These are phyloP conservation scores for Pachyramphus minor DNA, from an alignment of 2,113 vertebrate genomes.

Conservation along the genomic window DNA sequence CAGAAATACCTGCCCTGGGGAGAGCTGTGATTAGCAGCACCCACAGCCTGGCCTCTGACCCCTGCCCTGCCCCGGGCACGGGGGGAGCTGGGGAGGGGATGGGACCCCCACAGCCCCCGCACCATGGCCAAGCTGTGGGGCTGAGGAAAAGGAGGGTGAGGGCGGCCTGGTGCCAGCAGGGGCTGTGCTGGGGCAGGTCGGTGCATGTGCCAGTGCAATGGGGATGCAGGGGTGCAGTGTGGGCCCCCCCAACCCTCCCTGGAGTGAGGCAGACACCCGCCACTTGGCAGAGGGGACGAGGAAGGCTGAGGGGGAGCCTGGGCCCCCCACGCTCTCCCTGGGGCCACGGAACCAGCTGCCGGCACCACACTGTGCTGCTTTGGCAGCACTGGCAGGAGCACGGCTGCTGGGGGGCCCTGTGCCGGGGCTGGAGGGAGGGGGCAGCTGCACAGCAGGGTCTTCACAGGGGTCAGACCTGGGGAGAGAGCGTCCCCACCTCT, in stretches of 20 bases:
- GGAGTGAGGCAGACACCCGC: not conserved
- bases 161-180: not conserved
- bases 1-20: not conserved
- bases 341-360: not conserved
- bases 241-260: not conserved
- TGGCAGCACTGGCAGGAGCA: not conserved
- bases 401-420: not conserved
- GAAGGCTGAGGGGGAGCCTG: not conserved
- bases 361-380: not conserved
- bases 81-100: not conserved
- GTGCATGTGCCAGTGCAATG: rapidly evolving
- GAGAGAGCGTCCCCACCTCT: not conserved
- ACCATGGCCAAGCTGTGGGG: rapidly evolving
- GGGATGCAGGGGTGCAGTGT: not conserved
- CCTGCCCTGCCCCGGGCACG: not conserved
- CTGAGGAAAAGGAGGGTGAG: not conserved
- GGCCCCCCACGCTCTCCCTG: not conserved
- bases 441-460: not conserved
- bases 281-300: not conserved
- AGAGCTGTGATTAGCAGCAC: not conserved
- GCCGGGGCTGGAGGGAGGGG: not conserved
- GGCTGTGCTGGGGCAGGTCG: not conserved
- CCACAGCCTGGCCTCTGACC: not conserved
- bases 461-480: rapidly evolving
- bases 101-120: not conserved